Evolutionary conservation across 2,797 vertebrate genomes (phyloP).

Genomic region (Pristis pectinata): DNA sequence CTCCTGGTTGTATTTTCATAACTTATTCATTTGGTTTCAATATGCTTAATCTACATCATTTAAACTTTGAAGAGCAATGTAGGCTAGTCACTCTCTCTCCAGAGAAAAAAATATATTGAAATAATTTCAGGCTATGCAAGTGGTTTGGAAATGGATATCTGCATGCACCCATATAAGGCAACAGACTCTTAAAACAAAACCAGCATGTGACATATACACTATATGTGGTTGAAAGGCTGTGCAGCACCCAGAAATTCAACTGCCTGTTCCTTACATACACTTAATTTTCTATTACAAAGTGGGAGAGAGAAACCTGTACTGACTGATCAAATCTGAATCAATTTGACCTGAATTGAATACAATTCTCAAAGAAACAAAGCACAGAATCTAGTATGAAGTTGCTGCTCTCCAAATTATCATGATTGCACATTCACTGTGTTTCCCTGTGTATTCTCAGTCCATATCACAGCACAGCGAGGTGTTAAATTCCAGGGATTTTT

Average conservation of each 20-base stretch:
- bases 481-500: slow-evolving; percentile 52
- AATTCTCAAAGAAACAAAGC: not conserved
- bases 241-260: not conserved
- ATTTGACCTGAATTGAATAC: not conserved
- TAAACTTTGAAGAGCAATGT: not conserved
- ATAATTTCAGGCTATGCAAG: slow-evolving; percentile 16
- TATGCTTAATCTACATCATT: not conserved
- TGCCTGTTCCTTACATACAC: not conserved
- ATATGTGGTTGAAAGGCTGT: not conserved
- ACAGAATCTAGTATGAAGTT: not conserved
- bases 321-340: slow-evolving; percentile 13
- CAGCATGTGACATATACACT: not conserved
- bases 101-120: not conserved
- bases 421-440: not conserved
- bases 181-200: not conserved
- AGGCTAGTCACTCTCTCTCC: not conserved
- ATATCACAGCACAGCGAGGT: slow-evolving; percentile 54
- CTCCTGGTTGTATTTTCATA: slow-evolving; percentile 15
- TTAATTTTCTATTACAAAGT: not conserved
- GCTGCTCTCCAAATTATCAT: not conserved
- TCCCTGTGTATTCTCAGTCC: not conserved
- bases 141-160: slow-evolving; percentile 16
- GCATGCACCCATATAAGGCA: not conserved
- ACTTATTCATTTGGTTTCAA: slow-evolving; percentile 21
- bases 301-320: not conserved